Percentiles rank a stretch among this genome's conserved stretches.
Conservation (phyloP, 1,140 invertebrate genomes). For the Chelonus insularis region DNA sequence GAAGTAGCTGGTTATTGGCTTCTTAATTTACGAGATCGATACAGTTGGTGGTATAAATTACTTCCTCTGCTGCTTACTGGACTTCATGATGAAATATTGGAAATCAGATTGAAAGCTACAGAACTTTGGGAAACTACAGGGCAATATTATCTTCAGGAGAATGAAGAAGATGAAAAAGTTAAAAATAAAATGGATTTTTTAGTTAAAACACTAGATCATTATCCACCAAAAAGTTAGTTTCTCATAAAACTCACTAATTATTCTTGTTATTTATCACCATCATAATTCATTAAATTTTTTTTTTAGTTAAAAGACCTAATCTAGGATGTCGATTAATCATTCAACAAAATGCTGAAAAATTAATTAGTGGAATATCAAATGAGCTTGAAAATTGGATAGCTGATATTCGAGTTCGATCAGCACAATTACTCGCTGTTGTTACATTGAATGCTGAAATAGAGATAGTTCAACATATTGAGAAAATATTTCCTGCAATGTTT, state of each 20-base stretch:
- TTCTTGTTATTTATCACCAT: no score
- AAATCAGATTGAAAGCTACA: conserved; percentile 64
- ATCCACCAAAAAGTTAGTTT: conserved; percentile 66
- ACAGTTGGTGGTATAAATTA: conserved; percentile 76
- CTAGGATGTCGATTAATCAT: conserved; percentile 75
- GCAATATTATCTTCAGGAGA: conserved; percentile 72
- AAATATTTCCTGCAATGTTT: conserved; percentile 64
- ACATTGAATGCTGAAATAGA: conserved; percentile 71
- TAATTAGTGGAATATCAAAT: conserved; percentile 66
- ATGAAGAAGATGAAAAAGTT: conserved; percentile 73
- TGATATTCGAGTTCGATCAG: conserved; percentile 71
- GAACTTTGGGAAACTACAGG: conserved; percentile 72
- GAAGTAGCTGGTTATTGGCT: conserved; percentile 71
- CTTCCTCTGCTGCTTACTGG: conserved; percentile 77
- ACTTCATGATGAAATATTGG: conserved; percentile 71
- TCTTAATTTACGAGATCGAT: conserved; percentile 71
- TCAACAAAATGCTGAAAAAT: conserved; percentile 69
- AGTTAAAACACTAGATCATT: conserved; percentile 63
- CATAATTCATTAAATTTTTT: no score
- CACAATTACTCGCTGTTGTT: conserved; percentile 71
- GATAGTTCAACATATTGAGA: conserved; percentile 70
- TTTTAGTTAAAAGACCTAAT: conserved; percentile 69
- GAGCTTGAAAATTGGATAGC: conserved; percentile 76
- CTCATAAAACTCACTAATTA: no score
- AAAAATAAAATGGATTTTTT: conserved; percentile 76